Conservation (phyloP, 2,888 invertebrate genomes). For the Aricia artaxerxes region DNA sequence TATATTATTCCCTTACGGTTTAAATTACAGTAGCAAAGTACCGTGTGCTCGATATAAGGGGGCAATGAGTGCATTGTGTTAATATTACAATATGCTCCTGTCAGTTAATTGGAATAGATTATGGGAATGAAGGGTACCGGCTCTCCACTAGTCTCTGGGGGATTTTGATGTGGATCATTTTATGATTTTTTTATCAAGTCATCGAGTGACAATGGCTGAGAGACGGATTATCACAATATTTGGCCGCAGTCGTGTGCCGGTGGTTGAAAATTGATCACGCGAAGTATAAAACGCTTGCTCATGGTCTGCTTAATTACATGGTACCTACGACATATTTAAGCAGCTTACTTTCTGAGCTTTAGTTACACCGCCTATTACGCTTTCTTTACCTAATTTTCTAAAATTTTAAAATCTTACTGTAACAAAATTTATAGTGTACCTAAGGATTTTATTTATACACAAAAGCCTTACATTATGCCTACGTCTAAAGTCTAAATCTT, state of each 20-base stretch:
- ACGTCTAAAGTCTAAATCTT: too few relatives aligned
- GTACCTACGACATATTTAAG: neutral
- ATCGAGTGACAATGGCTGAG: slow-evolving; percentile 69
- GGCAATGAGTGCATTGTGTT: slow-evolving; percentile 69
- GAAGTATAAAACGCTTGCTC: neutral
- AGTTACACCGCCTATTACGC: too few relatives aligned
- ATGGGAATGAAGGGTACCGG: slow-evolving; percentile 75
- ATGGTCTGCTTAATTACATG: neutral
- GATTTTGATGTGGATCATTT: slow-evolving; percentile 59
- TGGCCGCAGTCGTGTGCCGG: slow-evolving; percentile 66
- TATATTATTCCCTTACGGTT: slow-evolving; percentile 38
- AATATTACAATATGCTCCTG: slow-evolving; percentile 79
- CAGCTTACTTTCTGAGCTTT: neutral
- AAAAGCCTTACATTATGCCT: too few relatives aligned
- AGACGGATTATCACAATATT: slow-evolving; percentile 78
- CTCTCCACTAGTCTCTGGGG: slow-evolving; percentile 59
- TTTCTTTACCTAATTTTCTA: too few relatives aligned
- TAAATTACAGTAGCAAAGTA: slow-evolving; percentile 41
- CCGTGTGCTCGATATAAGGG: slow-evolving; percentile 50
- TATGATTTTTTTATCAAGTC: slow-evolving; percentile 75
- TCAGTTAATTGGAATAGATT: slow-evolving; percentile 82
- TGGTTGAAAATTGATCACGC: slow-evolving; percentile 57
- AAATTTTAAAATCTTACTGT: too few relatives aligned
- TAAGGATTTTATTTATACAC: too few relatives aligned
- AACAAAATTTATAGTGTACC: too few relatives aligned